Conservation (phyloP, 2,888 invertebrate genomes). For the Pachymerium ferrugineum region DNA sequence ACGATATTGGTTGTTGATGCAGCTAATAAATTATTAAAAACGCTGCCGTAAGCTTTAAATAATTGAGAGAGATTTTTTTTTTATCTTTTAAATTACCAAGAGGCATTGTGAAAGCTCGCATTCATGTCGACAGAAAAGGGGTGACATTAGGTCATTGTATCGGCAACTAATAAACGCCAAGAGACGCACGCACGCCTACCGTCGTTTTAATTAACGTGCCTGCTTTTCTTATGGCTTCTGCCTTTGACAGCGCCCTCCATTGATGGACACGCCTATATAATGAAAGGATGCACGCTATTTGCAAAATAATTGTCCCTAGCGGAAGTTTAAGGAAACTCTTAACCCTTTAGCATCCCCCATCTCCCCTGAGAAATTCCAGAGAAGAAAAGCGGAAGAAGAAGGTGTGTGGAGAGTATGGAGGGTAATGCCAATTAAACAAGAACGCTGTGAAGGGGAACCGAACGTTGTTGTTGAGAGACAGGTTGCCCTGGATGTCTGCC, state of each 20-base stretch:
- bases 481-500: background rate
- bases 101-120: background rate
- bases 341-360: background rate
- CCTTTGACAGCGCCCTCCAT: background rate
- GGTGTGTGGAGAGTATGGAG: background rate
- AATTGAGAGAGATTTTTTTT: background rate
- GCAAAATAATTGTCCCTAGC: background rate
- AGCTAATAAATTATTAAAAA: no score
- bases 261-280: slow-evolving; percentile 4
- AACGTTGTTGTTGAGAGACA: background rate
- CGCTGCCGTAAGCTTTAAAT: background rate
- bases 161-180: background rate
- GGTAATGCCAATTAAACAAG: background rate
- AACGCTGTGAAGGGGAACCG: background rate
- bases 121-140: background rate
- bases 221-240: slow-evolving; percentile 3
- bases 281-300: background rate
- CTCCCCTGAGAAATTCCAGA: background rate
- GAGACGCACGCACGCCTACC: background rate
- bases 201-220: slow-evolving; percentile 8
- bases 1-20: no score
- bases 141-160: background rate
- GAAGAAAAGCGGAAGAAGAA: background rate
- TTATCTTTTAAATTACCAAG: background rate
- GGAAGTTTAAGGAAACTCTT: background rate